Percentiles rank a stretch among this genome's conserved stretches.
Conservation (phyloP, 2,888 invertebrate species). For the Pheosia gnoma region DNA sequence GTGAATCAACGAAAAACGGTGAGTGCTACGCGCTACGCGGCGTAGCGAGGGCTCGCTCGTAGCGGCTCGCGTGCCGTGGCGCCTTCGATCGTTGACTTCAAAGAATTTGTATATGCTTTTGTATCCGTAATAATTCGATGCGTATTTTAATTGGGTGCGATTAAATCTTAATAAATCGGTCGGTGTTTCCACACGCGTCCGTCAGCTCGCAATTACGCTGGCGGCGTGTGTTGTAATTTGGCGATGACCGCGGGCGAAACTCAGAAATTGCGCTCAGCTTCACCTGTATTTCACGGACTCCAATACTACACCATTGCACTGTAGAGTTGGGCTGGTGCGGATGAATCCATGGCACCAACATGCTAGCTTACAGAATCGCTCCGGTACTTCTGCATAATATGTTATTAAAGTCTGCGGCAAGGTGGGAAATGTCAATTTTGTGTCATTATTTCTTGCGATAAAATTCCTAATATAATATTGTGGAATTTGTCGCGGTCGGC, state of each 20-base stretch:
- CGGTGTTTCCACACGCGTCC: conserved; percentile 74
- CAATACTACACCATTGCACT: conserved; percentile 28
- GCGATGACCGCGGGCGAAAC: conserved; percentile 67
- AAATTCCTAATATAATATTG: not conserved
- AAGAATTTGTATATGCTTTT: conserved; percentile 70
- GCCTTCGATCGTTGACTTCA: conserved; percentile 32
- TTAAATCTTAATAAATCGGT: conserved; percentile 82
- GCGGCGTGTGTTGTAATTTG: conserved; percentile 74
- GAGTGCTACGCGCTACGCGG: conserved; percentile 48
- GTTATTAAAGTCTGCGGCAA: too few relatives aligned
- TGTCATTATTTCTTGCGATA: too few relatives aligned
- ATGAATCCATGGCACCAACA: not conserved
- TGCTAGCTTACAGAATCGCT: too few relatives aligned
- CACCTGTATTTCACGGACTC: conserved; percentile 55
- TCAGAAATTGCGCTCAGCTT: conserved; percentile 70
- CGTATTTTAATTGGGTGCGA: conserved; percentile 78
- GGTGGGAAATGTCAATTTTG: too few relatives aligned
- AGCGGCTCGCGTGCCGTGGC: conserved; percentile 48
- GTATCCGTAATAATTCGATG: conserved; percentile 70
- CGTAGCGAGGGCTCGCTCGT: conserved; percentile 48
- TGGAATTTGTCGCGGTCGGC: not conserved
- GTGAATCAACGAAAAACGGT: not conserved
- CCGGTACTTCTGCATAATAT: too few relatives aligned
- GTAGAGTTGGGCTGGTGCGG: not conserved
- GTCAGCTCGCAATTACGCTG: conserved; percentile 71